Conservation (phyloP, 2,797 vertebrate genomes). For the Crenichthys baileyi region DNA sequence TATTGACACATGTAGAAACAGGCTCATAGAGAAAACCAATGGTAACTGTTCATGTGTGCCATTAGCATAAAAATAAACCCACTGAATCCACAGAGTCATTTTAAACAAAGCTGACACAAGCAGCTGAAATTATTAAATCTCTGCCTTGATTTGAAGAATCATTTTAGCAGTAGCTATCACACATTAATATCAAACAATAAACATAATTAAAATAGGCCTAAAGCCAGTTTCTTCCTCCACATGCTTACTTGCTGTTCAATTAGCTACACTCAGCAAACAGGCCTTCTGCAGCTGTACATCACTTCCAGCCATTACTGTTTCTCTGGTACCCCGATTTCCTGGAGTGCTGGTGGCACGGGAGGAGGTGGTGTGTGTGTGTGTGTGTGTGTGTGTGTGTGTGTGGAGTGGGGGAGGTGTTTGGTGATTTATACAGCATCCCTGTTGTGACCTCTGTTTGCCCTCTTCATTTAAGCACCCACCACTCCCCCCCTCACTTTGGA, state of each 20-base stretch:
- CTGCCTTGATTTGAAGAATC: background rate
- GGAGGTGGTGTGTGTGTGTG: background rate
- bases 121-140: background rate
- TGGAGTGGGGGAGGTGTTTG: constrained; percentile 10
- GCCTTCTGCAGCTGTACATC: constrained; percentile 47
- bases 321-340: constrained; percentile 57
- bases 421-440: constrained; percentile 57
- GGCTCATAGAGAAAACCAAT: too few species aligned
- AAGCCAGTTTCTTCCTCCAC: constrained; percentile 32
- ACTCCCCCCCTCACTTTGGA: constrained; percentile 18
- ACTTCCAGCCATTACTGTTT: constrained; percentile 46
- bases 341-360: constrained; percentile 31
- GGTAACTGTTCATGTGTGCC: background rate
- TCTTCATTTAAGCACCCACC: constrained; percentile 61
- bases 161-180: constrained; percentile 19
- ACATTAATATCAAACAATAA: constrained; percentile 53
- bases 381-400: background rate
- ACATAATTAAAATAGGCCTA: constrained; percentile 40
- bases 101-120: background rate
- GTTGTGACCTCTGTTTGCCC: constrained; percentile 74
- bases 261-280: constrained; percentile 48
- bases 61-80: background rate
- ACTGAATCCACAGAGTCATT: background rate
- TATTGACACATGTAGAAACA: too few species aligned
- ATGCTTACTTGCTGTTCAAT: constrained; percentile 46